Evolutionary conservation across 2,113 vertebrate genomes (phyloP).

Genomic region (Vidua macroura): DNA sequence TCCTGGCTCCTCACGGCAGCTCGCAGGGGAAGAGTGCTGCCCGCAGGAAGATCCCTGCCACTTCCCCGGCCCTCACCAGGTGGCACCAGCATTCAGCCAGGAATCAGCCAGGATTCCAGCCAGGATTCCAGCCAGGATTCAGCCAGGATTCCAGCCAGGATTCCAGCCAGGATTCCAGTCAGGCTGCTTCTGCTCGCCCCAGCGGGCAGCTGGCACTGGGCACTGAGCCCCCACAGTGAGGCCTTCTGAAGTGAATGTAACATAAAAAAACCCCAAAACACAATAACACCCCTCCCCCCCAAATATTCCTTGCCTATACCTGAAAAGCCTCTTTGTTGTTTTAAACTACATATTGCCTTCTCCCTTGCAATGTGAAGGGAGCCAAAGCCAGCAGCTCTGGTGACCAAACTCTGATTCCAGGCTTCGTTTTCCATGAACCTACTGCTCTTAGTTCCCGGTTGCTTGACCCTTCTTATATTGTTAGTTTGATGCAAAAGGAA

Average conservation of each 20-base stretch:
- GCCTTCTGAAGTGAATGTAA: not conserved
- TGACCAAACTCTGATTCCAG: not conserved
- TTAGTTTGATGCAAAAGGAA: not conserved
- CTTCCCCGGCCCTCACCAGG: constrained; percentile 20
- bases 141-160: not conserved
- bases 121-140: not conserved
- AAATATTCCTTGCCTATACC: not conserved
- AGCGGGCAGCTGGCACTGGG: not conserved
- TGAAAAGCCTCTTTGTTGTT: not conserved
- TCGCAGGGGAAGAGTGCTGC: not conserved
- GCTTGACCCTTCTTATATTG: not conserved
- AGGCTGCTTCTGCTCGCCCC: not conserved
- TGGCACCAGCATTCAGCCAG: constrained; percentile 49
- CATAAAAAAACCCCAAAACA: not conserved
- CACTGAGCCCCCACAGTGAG: not conserved
- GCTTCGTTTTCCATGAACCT: not conserved
- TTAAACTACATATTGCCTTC: not conserved
- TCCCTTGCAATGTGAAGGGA: not conserved
- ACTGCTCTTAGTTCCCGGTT: not conserved
- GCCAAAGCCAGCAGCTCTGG: not conserved
- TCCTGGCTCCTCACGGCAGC: not conserved
- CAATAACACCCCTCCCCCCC: not conserved
- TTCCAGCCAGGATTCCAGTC: not conserved
- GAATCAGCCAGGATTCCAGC: not conserved
- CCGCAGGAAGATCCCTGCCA: not conserved